Base-by-base conservation (phyloP, 2,888 invertebrate species). In the Adela reaumurella region DNA sequence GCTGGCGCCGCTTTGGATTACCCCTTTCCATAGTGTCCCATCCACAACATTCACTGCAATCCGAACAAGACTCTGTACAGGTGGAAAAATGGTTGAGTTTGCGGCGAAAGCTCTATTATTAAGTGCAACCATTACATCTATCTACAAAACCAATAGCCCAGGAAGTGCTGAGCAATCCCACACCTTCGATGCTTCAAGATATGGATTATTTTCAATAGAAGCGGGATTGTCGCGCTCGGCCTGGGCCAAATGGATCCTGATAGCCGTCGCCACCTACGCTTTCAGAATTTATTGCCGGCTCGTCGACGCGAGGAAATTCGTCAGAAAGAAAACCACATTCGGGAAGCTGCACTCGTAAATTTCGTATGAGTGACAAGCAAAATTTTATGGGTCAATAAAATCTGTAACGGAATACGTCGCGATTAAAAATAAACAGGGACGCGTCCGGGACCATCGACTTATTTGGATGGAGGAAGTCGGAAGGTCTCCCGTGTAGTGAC, bases 361-460 rank as follows among this genome's bases (percentile, higher is more conserved):
- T 68, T 67, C 61, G 62, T 53, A 57, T 67, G 73, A 77, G 74
- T 78, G 77, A 78, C 77, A 78, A 72, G 71, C 70, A 65, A 73
- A 72, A 74, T 65, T 77, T 77, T 78, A 77, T 72, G 61, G 69
- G 65, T 63, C 69, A 65, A 71, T 77, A 76, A 77, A 35, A 78
- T 73, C 71, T 65, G 65, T 66, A 63, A 45, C 35, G 50, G 46
- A 63, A 70, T 67, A 65, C 66, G 70, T 67, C 67, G 61, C 58
- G 60, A 58, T 65, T 70, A 64, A 68, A 72, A 74, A 76, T 78
- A 76, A 35, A 35, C 35, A 35, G 35, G 35, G 35, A 35, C 35
- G 35, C 35, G 8, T 24, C 24, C 24, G 24, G 5, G 8, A 8
- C 8, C 24, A 8, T 24, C 24, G 24, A 24, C 35, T 14, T 35